Conservation (phyloP, 2,888 invertebrate genomes). For the Dicyrtoma fusca region DNA sequence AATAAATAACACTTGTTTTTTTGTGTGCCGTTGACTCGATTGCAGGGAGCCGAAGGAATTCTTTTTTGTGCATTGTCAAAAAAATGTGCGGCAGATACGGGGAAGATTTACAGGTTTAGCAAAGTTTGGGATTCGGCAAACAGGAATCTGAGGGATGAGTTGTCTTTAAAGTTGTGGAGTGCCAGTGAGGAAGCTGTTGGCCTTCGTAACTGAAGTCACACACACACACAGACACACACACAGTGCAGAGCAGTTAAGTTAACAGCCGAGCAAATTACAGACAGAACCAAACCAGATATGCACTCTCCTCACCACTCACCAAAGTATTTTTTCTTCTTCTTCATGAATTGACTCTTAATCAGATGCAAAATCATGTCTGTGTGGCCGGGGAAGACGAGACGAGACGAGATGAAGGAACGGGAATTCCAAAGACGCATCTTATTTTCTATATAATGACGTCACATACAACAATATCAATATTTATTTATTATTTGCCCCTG, state of each 20-base stretch:
- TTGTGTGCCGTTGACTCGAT: constrained; percentile 14
- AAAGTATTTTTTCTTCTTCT: no score
- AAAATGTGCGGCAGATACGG: constrained; percentile 60
- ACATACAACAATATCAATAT: no score
- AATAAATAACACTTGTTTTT: background rate
- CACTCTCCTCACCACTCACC: background rate
- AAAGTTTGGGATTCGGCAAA: constrained; percentile 57
- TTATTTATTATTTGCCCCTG: no score
- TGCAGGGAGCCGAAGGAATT: constrained; percentile 60
- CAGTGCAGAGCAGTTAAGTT: no score
- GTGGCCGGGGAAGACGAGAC: no score
- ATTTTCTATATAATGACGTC: no score
- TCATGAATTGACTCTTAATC: no score
- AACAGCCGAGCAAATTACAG: no score
- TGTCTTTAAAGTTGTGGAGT: constrained; percentile 60
- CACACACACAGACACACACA: background rate
- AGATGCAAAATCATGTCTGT: no score
- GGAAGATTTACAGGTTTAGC: constrained; percentile 61
- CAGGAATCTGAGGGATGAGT: constrained; percentile 57
- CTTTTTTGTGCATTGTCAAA: constrained; percentile 59
- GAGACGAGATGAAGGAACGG: no score
- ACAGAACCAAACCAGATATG: background rate
- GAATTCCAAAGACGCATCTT: no score
- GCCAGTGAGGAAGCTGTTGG: constrained; percentile 58
- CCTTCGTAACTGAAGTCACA: constrained; percentile 23